phyloP scores from a whole-genome alignment of 2,113 vertebrate genomes.

The Octodon degus region DNA sequence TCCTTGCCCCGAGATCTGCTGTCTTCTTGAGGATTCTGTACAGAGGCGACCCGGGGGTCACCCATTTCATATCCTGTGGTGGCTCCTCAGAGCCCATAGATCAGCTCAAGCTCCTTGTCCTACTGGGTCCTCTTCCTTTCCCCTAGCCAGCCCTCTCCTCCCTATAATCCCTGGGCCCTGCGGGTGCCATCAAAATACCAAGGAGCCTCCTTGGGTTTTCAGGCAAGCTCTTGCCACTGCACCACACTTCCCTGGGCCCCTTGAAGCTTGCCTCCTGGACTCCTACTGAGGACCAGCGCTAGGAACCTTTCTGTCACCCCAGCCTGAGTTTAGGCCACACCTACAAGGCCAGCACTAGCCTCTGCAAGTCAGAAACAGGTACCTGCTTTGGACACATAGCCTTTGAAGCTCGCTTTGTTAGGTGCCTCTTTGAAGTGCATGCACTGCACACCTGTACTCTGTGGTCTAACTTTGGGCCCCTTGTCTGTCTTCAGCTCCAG shows the following conservation, averaged over 20 bases:
- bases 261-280: background rate
- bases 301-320: background rate
- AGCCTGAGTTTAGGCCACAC: slow-evolving; percentile 4
- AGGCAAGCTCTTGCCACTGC: background rate
- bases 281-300: background rate
- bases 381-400: background rate
- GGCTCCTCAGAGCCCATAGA: background rate
- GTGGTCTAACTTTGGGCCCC: background rate
- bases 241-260: background rate
- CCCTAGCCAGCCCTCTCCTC: background rate
- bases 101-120: background rate
- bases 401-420: background rate
- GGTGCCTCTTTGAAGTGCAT: background rate
- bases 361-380: slow-evolving; percentile 23
- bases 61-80: background rate
- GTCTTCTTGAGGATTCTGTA: background rate
- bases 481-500: background rate
- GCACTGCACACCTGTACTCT: background rate
- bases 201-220: background rate
- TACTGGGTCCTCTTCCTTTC: background rate
- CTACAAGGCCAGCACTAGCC: background rate
- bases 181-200: background rate
- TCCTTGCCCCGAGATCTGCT: background rate
- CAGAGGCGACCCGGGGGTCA: background rate
- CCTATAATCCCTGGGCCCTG: background rate